Conservation (phyloP, 2,113 vertebrate species). For the Alexandromys fortis region DNA sequence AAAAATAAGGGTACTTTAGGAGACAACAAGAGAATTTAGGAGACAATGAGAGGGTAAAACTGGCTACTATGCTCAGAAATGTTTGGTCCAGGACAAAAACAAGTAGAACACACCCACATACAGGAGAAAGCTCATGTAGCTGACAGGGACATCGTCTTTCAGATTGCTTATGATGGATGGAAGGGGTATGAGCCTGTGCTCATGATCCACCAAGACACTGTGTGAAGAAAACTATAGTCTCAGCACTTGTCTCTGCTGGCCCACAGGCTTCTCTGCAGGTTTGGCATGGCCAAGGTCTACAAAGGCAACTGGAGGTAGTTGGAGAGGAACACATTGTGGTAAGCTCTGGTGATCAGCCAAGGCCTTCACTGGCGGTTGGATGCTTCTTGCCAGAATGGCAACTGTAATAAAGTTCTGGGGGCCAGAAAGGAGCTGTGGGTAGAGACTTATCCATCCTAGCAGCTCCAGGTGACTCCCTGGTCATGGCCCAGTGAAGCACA, state of each 20-base stretch:
- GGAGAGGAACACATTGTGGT: too few relatives aligned
- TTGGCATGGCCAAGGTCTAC: too few relatives aligned
- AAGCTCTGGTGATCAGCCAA: neutral
- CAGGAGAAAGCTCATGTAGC: neutral
- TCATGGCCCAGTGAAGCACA: neutral
- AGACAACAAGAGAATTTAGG: neutral
- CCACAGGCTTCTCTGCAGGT: neutral
- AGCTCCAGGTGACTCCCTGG: neutral
- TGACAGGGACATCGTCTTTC: neutral
- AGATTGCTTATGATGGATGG: neutral
- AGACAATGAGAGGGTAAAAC: neutral
- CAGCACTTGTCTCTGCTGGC: neutral
- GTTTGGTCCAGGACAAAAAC: neutral
- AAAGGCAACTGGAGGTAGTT: too few relatives aligned
- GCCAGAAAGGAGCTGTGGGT: neutral
- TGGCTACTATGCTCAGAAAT: neutral
- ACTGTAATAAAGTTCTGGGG: neutral
- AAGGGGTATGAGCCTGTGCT: neutral
- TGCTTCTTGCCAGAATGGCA: neutral
- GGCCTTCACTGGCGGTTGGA: neutral
- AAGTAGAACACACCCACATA: neutral
- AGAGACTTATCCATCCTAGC: neutral
- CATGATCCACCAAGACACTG: too few relatives aligned
- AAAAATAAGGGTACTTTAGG: neutral
- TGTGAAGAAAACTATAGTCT: too few relatives aligned